phyloP scores from a whole-genome alignment of 2,888 invertebrate species.

The Lochmaea capreae region DNA sequence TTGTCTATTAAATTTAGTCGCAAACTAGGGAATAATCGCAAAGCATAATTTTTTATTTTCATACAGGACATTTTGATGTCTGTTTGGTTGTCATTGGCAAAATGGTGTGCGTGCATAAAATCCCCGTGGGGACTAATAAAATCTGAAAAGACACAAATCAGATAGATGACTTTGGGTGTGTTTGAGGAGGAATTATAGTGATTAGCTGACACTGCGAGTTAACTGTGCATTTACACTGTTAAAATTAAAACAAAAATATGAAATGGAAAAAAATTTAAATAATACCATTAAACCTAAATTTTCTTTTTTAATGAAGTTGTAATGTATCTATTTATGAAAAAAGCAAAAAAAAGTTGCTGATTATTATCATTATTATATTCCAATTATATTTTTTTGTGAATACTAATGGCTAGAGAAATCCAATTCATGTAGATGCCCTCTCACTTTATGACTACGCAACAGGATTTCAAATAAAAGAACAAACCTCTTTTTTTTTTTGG shows the following conservation, averaged over 20 bases:
- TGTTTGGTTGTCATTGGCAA: conserved; percentile 15
- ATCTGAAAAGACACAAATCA: conserved; percentile 37
- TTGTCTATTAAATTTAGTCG: not conserved
- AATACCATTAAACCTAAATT: too few relatives aligned
- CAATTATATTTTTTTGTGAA: too few relatives aligned
- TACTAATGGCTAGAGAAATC: too few relatives aligned
- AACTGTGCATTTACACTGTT: conserved; percentile 30
- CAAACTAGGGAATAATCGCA: not conserved
- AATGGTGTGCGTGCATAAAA: conserved; percentile 33
- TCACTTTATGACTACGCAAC: too few relatives aligned
- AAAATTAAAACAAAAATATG: not conserved
- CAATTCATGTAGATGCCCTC: too few relatives aligned
- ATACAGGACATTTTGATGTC: conserved; percentile 10
- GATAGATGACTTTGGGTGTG: conserved; percentile 44
- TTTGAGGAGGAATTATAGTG: conserved; percentile 44
- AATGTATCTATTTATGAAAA: too few relatives aligned
- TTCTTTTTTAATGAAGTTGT: too few relatives aligned
- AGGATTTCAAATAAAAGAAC: too few relatives aligned
- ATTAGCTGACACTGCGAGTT: conserved; percentile 46
- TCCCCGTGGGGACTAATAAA: conserved; percentile 36
- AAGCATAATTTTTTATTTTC: conserved; percentile 7
- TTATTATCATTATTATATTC: too few relatives aligned
- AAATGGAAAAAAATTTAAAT: too few relatives aligned
- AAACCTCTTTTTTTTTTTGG: too few relatives aligned
- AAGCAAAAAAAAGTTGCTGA: too few relatives aligned